A percentile compares a stretch with the other conserved stretches of the same genome.
Evolutionary conservation across 1,140 invertebrate species (phyloP).

Genomic region (Brachionus sp.): DNA sequence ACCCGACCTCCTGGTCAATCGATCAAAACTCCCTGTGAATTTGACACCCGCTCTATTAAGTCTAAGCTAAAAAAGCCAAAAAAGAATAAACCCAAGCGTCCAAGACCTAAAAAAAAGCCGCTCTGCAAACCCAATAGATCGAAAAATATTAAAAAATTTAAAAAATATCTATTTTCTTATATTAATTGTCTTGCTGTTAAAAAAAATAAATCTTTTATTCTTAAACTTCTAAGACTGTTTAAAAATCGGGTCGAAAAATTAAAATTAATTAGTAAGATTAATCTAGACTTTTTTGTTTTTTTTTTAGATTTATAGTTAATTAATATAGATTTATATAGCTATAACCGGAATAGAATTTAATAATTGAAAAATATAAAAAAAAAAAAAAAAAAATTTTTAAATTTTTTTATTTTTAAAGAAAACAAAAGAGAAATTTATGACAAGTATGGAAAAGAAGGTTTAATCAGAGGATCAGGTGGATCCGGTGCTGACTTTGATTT

Average conservation of each 20-base stretch:
- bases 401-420: constrained; percentile 56
- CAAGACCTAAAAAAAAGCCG: background rate
- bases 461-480: constrained; percentile 65
- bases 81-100: background rate
- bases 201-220: background rate
- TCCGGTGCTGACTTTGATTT: constrained; percentile 49
- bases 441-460: constrained; percentile 88
- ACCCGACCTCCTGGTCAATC: background rate
- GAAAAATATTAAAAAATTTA: background rate
- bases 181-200: background rate
- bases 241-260: background rate
- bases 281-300: background rate
- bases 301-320: background rate
- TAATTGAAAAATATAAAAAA: background rate
- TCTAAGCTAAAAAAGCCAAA: background rate
- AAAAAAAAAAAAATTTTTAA: background rate
- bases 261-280: constrained; percentile 25
- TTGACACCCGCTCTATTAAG: background rate
- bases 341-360: background rate
- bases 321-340: background rate
- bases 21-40: background rate
- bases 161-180: background rate
- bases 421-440: constrained; percentile 93
- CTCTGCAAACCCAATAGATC: background rate
- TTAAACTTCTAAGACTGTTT: background rate